Base-by-base conservation (phyloP, 1,140 invertebrate species). In the Temnothorax nylanderi region DNA sequence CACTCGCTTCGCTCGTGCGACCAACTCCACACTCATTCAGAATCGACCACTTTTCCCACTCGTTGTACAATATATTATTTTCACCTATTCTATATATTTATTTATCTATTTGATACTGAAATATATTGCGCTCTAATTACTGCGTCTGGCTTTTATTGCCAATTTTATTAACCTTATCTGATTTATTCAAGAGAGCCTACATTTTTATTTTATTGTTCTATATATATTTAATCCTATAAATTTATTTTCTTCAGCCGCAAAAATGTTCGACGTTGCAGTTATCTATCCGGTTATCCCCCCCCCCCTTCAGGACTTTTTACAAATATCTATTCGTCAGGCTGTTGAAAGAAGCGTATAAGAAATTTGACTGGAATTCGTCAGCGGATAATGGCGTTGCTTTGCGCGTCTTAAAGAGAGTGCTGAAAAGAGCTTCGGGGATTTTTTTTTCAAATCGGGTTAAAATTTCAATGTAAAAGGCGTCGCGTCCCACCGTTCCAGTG, bases 391-490 rank as follows among this genome's bases (percentile, higher is more conserved):
- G 44, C 56, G 41, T 44, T 32, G 58, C 56, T 21, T 41, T 21
- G 32, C 56, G 58, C 11, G 26, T 80, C 60, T 74, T 47, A 13
- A 6, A 60, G 54, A 44, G 64, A 49, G 54, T 18, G 54, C 41
- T 49, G n/a, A 58, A 75, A 74, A 60, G 56, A 74, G 69, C 18
- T 13, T 8, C 26, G 21, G 11, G 0, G 13, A 37, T 34, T 75
- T 56, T 69, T 81, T 81, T 74, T 84, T 41, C 11, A 75, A 84
- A 82, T 60, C 80, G 26, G 80, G 80, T 82, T 82, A 60, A 82
- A 82, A 84, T 84, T 74, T 75, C 80, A 58, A 84, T 84, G 69
- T 74, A 7, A 84, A 84, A 84, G 80, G 41, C 51, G 8, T 18
- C 5, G 32, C 60, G 60, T 41, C 34, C 75, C 56, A 1, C 37